Base-by-base conservation (phyloP, 2,797 vertebrate species). In the Fringilla coelebs region DNA sequence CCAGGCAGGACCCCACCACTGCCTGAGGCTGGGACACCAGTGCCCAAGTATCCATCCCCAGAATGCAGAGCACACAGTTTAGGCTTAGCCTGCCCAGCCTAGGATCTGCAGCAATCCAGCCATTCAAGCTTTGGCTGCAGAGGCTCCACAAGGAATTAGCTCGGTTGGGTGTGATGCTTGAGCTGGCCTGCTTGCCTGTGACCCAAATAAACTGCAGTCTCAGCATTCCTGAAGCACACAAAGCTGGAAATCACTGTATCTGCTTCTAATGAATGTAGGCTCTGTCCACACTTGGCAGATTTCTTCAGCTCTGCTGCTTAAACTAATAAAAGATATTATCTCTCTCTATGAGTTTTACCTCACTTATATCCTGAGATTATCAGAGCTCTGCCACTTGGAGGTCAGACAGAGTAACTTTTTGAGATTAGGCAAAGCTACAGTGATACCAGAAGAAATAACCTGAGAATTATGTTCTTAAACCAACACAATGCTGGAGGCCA, bases 281-380 rank as follows among this genome's bases (percentile, higher is more conserved):
- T 93, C 75, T 89, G 87, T 80, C 72, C 78, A 74, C 34, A 40
- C 41, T 96, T 94, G 91, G 91, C 91, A 89, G 52, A 25, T 89
- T 91, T 85, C 93, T 92, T 80, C 70, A 88, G 68, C 82, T 93
- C 62, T 84, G 58, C 31, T 0, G 2, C 57, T 89, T 91, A 89
- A 45, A 85, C 88, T 89, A 88, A 92, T 77, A 85, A 67, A 92
- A 88, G 85, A 85, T 83, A 40, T 25, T 93, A 49, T 89, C 72
- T 85, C 48, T 66, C 43, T 41, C 63, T 46, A 0, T 22, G 49
- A 80, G 68, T 71, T 89, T 92, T 83, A 41, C 72, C 58, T 68
- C 5, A 0, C 34, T 91, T 77, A 34, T 85, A 78, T 70, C 43
- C 81, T 70, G 83, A 74, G 72, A 75, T 91, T 92, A 89, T 88